phyloP scores from a whole-genome alignment of 2,888 invertebrate species.

The Opisthograptis luteolata region DNA sequence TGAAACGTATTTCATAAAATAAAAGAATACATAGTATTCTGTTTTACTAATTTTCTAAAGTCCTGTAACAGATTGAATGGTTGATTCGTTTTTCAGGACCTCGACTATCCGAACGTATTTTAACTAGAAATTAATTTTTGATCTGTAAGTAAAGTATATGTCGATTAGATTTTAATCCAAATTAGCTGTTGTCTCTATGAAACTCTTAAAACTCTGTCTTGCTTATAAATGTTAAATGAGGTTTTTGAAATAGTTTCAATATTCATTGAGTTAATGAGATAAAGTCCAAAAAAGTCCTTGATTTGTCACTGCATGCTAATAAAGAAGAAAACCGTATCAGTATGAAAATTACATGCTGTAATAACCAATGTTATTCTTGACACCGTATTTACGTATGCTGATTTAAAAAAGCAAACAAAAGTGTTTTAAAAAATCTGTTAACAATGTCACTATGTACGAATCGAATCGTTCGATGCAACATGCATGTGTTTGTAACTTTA shows the following conservation, averaged over 20 bases:
- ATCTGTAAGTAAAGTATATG: constrained; percentile 67
- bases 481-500: too few species aligned
- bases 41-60: not conserved
- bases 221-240: constrained; percentile 20
- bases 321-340: too few species aligned
- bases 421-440: too few species aligned
- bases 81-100: constrained; percentile 71
- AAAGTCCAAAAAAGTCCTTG: too few species aligned
- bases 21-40: not conserved
- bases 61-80: constrained; percentile 76
- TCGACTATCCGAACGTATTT: constrained; percentile 81
- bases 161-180: constrained; percentile 48
- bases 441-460: too few species aligned
- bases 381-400: too few species aligned
- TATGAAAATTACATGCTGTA: too few species aligned
- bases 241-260: constrained; percentile 11
- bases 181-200: constrained; percentile 30
- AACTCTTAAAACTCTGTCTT: constrained; percentile 18
- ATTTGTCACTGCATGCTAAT: too few species aligned
- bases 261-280: too few species aligned
- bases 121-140: constrained; percentile 53
- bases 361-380: too few species aligned
- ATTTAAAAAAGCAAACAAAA: too few species aligned
- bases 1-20: not conserved
- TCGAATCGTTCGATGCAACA: too few species aligned